Evolutionary conservation across 2,888 invertebrate species (phyloP), one percentile per base, ranked within the genome.

Genomic region (Drosophila leonis): DNA sequence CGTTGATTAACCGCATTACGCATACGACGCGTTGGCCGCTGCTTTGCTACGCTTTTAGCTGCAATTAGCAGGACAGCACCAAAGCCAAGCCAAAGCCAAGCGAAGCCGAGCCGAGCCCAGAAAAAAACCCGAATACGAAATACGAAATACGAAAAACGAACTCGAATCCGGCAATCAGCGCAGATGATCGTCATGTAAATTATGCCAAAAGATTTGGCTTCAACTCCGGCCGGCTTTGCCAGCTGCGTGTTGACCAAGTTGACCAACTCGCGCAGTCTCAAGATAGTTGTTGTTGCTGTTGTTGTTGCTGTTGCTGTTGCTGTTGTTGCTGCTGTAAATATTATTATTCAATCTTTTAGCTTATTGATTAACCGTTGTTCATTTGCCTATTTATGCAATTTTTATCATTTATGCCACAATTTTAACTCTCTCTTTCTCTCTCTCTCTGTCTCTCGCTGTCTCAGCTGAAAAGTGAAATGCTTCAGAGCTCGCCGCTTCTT

Each of bases 361-460:
- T 89, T 90, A 86, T 86, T 86, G 85, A 86, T 86, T 89, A 86
- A 87, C 85, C 74, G 90, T 76, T 89, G 85, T 82, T 88, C 80
- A 89, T 86, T 86, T 86, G 85, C 83, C 75, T 89, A 82, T 89
- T 85, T 86, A 86, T 90, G 85, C 85, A 86, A 86, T 90, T 84
- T 87, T 83, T 68, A 80, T 72, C 84, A 65, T 64, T 73, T 65
- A 44, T 71, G 68, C 83, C 83, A 65, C 65, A 65, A 9, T 44
- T 27, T 44, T 39, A 31, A 18, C 27, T 52, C 44, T 27, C 35
- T 63, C 18, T 41, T n/a, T 39, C 20, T 10, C 31, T 33, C 7
- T 20, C 27, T 12, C 29, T 1, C 20, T 2, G 12, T 15, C 33
- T 7, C 13, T n/a, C 18, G 42, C 24, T 18, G 8, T 5, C 12